Conservation (phyloP, 1,140 invertebrate species). For the Sycobia sp. region DNA sequence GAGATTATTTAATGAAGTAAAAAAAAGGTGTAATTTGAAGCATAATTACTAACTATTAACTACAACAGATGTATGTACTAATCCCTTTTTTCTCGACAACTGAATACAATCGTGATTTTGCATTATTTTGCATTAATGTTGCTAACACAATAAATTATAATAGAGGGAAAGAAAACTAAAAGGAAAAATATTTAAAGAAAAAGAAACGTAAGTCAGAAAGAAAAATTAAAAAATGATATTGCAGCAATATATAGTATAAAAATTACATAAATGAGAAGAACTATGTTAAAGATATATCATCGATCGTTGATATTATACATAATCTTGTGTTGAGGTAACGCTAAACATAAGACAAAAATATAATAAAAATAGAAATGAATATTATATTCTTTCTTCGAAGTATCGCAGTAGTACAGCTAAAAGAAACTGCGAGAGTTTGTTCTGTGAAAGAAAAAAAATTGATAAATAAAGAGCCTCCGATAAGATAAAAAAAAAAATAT, state of each 20-base stretch:
- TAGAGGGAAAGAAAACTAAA: constrained; percentile 35
- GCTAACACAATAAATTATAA: constrained; percentile 34
- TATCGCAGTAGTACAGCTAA: constrained; percentile 11
- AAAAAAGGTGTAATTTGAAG: constrained; percentile 28
- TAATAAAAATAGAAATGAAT: neutral
- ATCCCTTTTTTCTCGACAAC: constrained; percentile 25
- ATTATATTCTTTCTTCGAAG: constrained; percentile 5
- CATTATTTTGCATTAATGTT: constrained; percentile 54
- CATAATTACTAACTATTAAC: constrained; percentile 34
- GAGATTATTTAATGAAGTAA: constrained; percentile 9
- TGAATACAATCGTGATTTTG: constrained; percentile 51
- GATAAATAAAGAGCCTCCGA: constrained; percentile 1
- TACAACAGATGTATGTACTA: constrained; percentile 18
- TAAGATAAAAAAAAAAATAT: neutral
- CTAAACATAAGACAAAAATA: constrained; percentile 23
- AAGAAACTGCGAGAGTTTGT: constrained; percentile 2
- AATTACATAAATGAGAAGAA: constrained; percentile 30
- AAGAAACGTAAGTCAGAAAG: constrained; percentile 32
- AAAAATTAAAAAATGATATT: constrained; percentile 9
- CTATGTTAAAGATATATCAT: constrained; percentile 32
- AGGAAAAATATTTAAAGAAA: constrained; percentile 20
- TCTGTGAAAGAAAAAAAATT: neutral
- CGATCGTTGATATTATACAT: constrained; percentile 38
- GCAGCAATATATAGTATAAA: constrained; percentile 18
- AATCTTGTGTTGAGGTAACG: constrained; percentile 36